Evolutionary conservation across 2,113 vertebrate genomes (phyloP), one percentile per base, ranked within the genome.

Genomic region (Eidolon helvum): DNA sequence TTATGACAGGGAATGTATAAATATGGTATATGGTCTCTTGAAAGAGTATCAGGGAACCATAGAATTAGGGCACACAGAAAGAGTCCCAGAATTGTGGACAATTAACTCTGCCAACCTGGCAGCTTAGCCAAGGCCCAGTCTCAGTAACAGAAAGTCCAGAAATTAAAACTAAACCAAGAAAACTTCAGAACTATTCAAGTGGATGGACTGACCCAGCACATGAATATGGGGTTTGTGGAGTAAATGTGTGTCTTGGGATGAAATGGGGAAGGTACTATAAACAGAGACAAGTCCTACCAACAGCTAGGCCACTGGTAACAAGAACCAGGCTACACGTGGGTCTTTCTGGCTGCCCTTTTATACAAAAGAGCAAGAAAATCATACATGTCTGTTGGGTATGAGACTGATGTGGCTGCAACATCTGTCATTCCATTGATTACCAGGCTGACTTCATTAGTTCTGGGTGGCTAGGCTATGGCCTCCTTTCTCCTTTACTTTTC

Each of bases 261-360:
- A 78, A 83, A 82, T 87, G 22, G 33, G 30, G 68, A 90, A 35
- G 69, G 7, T 22, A 30, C 77, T 50, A 57, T 57, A 72, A 83
- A 90, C 53, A 92, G 75, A 92, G 77, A 45, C 91, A 72, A 92
- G 55, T 84, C 48, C 85, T 55, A 74, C 85, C 83, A 91, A 69
- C 10, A 87, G 4, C 48, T 74, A 90, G 69, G 77, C 85, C 92
- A 87, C 94, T 94, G 87, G 63, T 88, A 74, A 94, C 91, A 92
- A 95, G 92, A 24, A 71, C 85, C 68, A 84, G 57, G 45, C 91
- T 92, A n/a, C 33, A 78, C 69, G 93, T 59, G 95, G 65, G 61
- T 71, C 90, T 93, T 78, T 68, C 87, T 61, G 65, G 53, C 78
- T 86, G 79, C 79, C 33, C 84, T 92, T 55, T 92, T 55, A 35